phyloP scores from a whole-genome alignment of 2,113 vertebrate genomes.

The Callaeas wilsoni region DNA sequence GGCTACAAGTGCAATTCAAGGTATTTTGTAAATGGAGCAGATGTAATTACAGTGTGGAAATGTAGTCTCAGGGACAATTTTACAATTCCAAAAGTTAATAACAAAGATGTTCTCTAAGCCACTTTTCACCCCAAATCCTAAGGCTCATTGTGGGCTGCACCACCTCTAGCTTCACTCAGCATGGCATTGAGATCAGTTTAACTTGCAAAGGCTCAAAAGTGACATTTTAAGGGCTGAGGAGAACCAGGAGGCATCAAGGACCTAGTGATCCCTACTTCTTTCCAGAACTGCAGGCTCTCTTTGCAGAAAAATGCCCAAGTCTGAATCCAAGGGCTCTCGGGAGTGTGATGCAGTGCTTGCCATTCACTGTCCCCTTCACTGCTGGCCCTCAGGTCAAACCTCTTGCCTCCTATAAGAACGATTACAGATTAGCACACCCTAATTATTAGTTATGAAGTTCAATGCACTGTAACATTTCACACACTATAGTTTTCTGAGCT shows the following conservation, averaged over 20 bases:
- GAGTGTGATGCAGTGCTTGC: fast-evolving
- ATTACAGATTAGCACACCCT: neutral
- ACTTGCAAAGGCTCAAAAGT: neutral
- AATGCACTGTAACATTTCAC: neutral
- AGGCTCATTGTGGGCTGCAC: neutral
- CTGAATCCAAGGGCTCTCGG: neutral
- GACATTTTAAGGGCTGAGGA: neutral
- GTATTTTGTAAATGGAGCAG: constrained; percentile 17
- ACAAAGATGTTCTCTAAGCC: neutral
- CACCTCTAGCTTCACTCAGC: neutral
- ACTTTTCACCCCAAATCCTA: neutral
- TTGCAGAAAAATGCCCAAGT: neutral
- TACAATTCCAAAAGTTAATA: neutral
- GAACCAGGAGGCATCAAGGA: neutral
- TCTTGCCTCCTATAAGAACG: neutral
- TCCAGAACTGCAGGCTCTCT: neutral
- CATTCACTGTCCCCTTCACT: neutral
- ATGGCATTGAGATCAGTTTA: neutral
- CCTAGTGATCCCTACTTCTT: neutral
- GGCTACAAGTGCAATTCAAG: constrained; percentile 37
- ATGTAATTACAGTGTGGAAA: neutral
- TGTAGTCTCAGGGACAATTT: neutral
- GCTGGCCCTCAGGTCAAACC: neutral
- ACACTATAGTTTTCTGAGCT: neutral
- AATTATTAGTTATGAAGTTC: neutral